Percentiles rank a stretch among this genome's conserved stretches.
These are phyloP conservation scores for Drosophila busckii DNA, from an alignment of 1,140 invertebrate species.

Conservation along the genomic window DNA sequence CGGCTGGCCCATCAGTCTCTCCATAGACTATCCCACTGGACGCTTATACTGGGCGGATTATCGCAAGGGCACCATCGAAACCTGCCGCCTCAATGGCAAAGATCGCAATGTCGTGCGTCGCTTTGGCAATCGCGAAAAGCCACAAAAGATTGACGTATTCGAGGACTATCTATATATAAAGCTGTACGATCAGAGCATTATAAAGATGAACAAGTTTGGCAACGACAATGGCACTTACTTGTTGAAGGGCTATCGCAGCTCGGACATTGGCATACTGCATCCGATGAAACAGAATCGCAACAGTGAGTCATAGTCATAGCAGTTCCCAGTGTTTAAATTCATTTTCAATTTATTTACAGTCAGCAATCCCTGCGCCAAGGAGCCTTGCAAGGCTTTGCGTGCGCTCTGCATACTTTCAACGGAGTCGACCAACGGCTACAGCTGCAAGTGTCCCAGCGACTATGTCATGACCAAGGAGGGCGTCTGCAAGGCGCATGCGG, in stretches of 20 bases:
- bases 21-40: conserved; percentile 84
- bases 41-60: conserved; percentile 89
- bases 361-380: conserved; percentile 78
- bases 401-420: conserved; percentile 82
- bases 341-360: conserved; percentile 34
- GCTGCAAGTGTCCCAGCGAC: conserved; percentile 85
- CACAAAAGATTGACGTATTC: conserved; percentile 87
- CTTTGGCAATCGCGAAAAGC: conserved; percentile 81
- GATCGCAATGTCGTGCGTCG: conserved; percentile 82
- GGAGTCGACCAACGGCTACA: conserved; percentile 65
- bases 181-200: conserved; percentile 83
- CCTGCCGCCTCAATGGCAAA: conserved; percentile 83
- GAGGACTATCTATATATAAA: conserved; percentile 86
- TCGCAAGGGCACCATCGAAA: conserved; percentile 84
- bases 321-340: neutral
- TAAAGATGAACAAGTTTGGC: conserved; percentile 87
- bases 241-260: conserved; percentile 81
- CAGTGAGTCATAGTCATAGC: conserved; percentile 67
- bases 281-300: conserved; percentile 82
- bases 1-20: conserved; percentile 84
- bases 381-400: conserved; percentile 80
- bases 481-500: conserved; percentile 55
- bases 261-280: conserved; percentile 85
- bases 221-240: conserved; percentile 81
- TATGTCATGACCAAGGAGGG: conserved; percentile 70